Percentiles rank a stretch among this genome's conserved stretches.
Conservation (phyloP, 2,888 invertebrate genomes). For the Caradrina kadenii region DNA sequence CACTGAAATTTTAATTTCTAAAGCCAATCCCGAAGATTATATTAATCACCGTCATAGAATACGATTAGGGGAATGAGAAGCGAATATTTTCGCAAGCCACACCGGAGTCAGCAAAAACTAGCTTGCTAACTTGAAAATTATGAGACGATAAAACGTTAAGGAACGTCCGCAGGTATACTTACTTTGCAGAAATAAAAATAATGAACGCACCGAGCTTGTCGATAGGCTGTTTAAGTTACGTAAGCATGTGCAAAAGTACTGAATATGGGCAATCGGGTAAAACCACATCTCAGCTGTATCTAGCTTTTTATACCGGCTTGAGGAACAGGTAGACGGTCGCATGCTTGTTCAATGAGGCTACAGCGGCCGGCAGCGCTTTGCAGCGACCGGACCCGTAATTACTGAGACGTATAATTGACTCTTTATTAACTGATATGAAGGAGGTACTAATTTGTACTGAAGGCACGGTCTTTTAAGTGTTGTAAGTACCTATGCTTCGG, state of each 20-base stretch:
- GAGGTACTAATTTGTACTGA: constrained; percentile 13
- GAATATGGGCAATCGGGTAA: constrained; percentile 63
- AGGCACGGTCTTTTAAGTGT: neutral
- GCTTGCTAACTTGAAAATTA: constrained; percentile 43
- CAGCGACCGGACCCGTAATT: constrained; percentile 48
- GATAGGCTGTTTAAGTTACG: constrained; percentile 42
- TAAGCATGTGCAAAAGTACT: constrained; percentile 48
- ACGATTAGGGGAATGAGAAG: constrained; percentile 24
- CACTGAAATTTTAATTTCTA: constrained; percentile 3
- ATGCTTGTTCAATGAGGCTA: constrained; percentile 77
- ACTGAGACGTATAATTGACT: constrained; percentile 59
- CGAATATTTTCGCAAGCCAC: constrained; percentile 32
- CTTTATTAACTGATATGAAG: constrained; percentile 44
- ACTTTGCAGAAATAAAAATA: constrained; percentile 33
- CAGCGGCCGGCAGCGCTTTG: constrained; percentile 46
- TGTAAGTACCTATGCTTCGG: neutral
- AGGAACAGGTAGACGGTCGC: constrained; percentile 75
- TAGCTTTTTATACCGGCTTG: constrained; percentile 58
- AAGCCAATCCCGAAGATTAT: constrained; percentile 14
- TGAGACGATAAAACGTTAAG: constrained; percentile 35
- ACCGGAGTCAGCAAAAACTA: constrained; percentile 43
- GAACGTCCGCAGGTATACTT: constrained; percentile 20
- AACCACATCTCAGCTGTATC: constrained; percentile 59
- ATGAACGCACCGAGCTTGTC: constrained; percentile 18
- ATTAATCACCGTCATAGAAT: constrained; percentile 36